A percentile compares a stretch with the other conserved stretches of the same genome.
phyloP scores from a whole-genome alignment of 2,797 vertebrate genomes.

The Coreius guichenoti region DNA sequence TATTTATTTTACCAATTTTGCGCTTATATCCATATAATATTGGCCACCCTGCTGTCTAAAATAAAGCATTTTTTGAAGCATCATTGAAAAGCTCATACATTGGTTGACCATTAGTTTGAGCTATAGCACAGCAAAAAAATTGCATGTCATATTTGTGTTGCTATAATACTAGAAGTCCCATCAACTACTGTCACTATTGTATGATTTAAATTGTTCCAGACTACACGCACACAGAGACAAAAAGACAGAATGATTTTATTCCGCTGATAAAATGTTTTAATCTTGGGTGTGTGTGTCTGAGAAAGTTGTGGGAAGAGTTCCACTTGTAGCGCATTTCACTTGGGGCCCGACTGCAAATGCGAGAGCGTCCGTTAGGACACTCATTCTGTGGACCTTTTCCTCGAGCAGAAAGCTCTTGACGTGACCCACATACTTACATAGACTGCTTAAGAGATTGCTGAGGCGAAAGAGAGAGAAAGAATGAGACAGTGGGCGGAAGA shows the following conservation, averaged over 20 bases:
- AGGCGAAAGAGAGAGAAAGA: slow-evolving; percentile 29
- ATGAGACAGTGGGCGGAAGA: slow-evolving; percentile 1
- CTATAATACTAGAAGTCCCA: neutral
- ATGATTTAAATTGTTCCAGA: slow-evolving; percentile 1
- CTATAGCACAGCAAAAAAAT: neutral
- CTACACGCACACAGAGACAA: neutral
- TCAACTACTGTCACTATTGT: neutral
- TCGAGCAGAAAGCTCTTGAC: slow-evolving; percentile 45
- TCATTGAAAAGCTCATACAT: neutral
- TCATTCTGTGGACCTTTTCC: slow-evolving; percentile 48
- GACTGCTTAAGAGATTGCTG: slow-evolving; percentile 29
- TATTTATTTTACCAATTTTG: neutral
- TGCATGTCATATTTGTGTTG: neutral
- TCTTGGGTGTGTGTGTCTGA: slow-evolving; percentile 37
- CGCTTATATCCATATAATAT: neutral
- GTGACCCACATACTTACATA: slow-evolving; percentile 65
- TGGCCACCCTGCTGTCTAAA: neutral
- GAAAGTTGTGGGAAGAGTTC: slow-evolving; percentile 46
- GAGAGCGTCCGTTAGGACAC: slow-evolving; percentile 38
- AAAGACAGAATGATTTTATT: slow-evolving; percentile 13
- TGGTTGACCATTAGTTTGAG: neutral
- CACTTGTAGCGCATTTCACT: slow-evolving; percentile 36
- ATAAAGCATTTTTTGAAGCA: neutral
- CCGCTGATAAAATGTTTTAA: slow-evolving; percentile 2
- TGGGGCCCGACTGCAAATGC: slow-evolving; percentile 24